Conservation (phyloP, 2,797 vertebrate genomes). For the Parauchenoglanis punctatus region DNA sequence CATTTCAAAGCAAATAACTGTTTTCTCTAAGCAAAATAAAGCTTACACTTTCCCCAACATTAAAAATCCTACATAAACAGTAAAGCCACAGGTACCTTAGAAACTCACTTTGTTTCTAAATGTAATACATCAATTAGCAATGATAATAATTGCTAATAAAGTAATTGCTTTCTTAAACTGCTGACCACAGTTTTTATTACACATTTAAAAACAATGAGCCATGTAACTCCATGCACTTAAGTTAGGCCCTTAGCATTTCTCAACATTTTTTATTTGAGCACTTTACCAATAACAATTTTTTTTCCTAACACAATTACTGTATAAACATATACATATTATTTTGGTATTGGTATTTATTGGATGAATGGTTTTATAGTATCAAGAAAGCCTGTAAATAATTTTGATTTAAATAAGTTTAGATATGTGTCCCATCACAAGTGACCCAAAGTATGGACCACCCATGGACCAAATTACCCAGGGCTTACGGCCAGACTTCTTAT, state of each 20-base stretch:
- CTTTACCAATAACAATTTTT: no score
- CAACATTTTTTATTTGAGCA: neutral
- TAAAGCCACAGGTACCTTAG: neutral
- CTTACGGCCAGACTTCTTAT: neutral
- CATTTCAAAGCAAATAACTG: neutral
- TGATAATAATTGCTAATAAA: neutral
- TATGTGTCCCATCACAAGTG: no score
- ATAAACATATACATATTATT: neutral
- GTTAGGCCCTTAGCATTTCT: neutral
- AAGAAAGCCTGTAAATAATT: neutral
- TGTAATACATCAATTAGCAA: neutral
- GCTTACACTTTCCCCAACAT: neutral
- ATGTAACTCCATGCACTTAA: neutral
- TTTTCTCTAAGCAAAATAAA: neutral
- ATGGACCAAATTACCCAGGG: neutral
- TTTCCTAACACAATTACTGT: neutral
- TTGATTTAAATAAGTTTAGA: no score
- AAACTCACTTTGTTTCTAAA: neutral
- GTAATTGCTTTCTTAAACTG: neutral
- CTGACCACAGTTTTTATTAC: slow-evolving; percentile 2
- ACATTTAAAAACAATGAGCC: slow-evolving; percentile 25
- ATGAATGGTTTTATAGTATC: neutral
- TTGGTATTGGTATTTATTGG: neutral
- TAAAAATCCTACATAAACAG: neutral
- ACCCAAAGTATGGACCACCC: neutral